These are phyloP conservation scores for Globicephala melas DNA, from an alignment of 2,113 vertebrate genomes.

Conservation along the genomic window DNA sequence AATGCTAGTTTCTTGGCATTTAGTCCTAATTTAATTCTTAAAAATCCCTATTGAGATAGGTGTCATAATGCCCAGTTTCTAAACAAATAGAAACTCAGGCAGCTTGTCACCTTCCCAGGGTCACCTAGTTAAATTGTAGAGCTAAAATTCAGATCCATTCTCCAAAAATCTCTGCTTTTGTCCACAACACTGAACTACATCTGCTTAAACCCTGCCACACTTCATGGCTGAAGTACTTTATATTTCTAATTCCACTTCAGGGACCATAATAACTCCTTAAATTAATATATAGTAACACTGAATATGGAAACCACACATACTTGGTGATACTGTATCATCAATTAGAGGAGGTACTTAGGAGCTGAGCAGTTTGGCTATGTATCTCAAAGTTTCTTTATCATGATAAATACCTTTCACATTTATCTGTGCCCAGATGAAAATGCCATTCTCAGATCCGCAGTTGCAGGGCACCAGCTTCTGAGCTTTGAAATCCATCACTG, in stretches of 20 bases:
- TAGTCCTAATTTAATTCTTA: not conserved
- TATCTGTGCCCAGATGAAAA: not conserved
- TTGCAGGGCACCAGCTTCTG: not conserved
- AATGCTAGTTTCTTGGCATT: not conserved
- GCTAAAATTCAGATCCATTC: not conserved
- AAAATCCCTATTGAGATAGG: not conserved
- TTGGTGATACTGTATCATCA: not conserved
- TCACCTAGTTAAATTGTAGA: not conserved
- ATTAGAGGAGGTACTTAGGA: not conserved
- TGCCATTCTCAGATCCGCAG: not conserved
- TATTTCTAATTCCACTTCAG: not conserved
- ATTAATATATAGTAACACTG: not conserved
- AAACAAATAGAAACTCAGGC: not conserved
- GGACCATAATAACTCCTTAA: not conserved
- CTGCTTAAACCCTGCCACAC: not conserved
- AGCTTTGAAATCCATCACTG: not conserved
- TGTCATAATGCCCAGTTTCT: not conserved
- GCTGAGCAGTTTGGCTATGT: not conserved
- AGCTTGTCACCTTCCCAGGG: not conserved
- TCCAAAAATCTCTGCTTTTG: not conserved
- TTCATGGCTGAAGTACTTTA: not conserved
- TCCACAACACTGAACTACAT: not conserved
- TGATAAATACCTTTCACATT: not conserved
- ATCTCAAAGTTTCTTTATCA: not conserved
- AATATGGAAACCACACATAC: not conserved